Percentiles rank a stretch among this genome's conserved stretches.
Conservation (phyloP, 2,113 vertebrate species). For the Acrocephalus kingi region DNA sequence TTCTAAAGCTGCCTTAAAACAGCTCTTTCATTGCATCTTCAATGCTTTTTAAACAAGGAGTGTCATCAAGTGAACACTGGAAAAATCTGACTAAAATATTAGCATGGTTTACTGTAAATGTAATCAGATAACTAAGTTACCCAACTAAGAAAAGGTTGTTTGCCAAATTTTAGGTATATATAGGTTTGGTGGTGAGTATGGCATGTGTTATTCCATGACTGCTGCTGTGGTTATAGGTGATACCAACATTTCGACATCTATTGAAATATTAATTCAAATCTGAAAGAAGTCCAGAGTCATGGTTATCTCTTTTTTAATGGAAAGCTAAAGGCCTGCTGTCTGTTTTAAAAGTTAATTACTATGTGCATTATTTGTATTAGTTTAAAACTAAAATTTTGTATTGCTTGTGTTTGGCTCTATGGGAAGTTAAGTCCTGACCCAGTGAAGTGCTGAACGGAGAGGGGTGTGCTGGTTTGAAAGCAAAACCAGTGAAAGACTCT, state of each 20-base stretch:
- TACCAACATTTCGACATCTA: not conserved
- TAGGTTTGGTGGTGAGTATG: not conserved
- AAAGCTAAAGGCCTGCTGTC: not conserved
- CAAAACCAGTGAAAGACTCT: too few relatives aligned
- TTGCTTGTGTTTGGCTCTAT: not conserved
- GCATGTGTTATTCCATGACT: not conserved
- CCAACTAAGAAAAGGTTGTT: not conserved
- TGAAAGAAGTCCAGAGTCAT: not conserved
- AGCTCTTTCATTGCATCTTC: not conserved
- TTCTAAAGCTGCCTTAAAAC: not conserved
- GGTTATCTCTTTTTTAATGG: not conserved
- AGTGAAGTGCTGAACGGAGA: not conserved
- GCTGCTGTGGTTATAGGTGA: fast-evolving
- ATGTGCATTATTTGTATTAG: not conserved
- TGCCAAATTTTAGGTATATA: not conserved
- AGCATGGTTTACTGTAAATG: not conserved
- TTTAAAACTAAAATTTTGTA: not conserved
- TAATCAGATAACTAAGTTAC: not conserved
- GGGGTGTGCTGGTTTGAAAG: too few relatives aligned
- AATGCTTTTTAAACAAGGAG: not conserved
- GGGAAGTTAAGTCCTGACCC: not conserved
- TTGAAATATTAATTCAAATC: not conserved
- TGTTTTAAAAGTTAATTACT: not conserved
- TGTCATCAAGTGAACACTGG: not conserved
- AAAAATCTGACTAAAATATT: not conserved